Evolutionary conservation across 1,140 invertebrate species (phyloP).

Genomic region (Drosophila albomicans): DNA sequence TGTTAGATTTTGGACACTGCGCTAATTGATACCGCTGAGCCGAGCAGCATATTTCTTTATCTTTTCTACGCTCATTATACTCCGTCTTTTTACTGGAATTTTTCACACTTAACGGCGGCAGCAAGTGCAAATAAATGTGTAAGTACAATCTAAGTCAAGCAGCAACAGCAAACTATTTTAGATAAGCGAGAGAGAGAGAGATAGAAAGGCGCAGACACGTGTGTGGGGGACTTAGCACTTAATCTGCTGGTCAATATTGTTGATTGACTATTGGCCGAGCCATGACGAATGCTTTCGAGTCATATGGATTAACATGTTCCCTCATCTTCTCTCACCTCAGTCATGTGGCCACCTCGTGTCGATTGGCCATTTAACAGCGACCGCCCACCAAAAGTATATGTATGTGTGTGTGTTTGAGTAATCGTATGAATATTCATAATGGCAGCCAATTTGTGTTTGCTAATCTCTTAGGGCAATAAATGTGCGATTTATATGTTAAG

Average conservation of each 20-base stretch:
- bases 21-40: conserved; percentile 67
- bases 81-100: conserved; percentile 22
- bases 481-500: conserved; percentile 37
- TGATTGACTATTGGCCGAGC: conserved; percentile 47
- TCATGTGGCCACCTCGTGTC: background rate
- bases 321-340: conserved; percentile 38
- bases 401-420: background rate
- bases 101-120: conserved; percentile 51
- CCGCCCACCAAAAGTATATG: background rate
- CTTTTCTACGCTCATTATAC: conserved; percentile 9
- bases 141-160: conserved; percentile 66
- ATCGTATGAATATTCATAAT: conserved; percentile 12
- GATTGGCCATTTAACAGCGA: conserved; percentile 15
- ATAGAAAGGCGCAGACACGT: background rate
- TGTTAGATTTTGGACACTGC: conserved; percentile 67
- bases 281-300: conserved; percentile 22
- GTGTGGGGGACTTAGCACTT: conserved; percentile 18
- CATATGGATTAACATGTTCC: conserved; percentile 44
- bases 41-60: conserved; percentile 14
- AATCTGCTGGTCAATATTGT: conserved; percentile 57
- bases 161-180: conserved; percentile 16
- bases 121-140: conserved; percentile 37
- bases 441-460: conserved; percentile 35
- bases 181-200: too few species aligned
- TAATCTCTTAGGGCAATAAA: conserved; percentile 43